Conservation (phyloP, 2,113 vertebrate species). For the Dryoscopus gambensis region DNA sequence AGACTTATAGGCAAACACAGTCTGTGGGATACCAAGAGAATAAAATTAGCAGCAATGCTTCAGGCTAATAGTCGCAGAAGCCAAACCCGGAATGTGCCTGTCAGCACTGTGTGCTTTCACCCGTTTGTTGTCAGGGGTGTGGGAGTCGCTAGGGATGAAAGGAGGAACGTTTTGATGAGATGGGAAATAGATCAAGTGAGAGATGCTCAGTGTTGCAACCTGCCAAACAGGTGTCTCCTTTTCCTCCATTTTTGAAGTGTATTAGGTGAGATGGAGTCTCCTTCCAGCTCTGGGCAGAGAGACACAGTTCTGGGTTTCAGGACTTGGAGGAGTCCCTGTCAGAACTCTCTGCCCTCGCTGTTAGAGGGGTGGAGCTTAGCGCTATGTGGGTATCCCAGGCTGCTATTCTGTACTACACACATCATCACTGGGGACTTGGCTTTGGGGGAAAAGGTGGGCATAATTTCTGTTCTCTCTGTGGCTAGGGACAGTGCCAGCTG, state of each 20-base stretch:
- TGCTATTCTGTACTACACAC: rapidly evolving
- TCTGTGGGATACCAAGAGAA: background rate
- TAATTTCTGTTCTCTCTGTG: rapidly evolving
- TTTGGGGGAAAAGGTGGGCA: rapidly evolving
- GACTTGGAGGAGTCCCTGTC: rapidly evolving
- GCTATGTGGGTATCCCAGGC: rapidly evolving
- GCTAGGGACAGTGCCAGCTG: rapidly evolving
- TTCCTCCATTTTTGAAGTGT: background rate
- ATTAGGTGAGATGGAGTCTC: background rate
- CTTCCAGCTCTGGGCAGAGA: background rate
- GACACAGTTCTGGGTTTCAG: rapidly evolving
- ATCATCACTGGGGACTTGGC: rapidly evolving
- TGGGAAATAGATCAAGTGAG: background rate
- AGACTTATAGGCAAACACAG: background rate
- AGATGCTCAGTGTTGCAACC: background rate
- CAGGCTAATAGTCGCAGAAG: background rate
- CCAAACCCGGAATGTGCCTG: background rate
- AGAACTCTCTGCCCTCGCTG: too few relatives aligned
- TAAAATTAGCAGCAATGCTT: background rate
- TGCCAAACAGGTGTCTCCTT: background rate
- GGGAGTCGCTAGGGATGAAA: background rate
- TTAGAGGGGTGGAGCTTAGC: rapidly evolving
- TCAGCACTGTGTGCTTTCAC: background rate
- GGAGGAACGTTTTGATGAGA: background rate
- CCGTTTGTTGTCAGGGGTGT: background rate